Evolutionary conservation across 1,140 invertebrate genomes (phyloP).

Genomic region (Archegozetes longisetosus): DNA sequence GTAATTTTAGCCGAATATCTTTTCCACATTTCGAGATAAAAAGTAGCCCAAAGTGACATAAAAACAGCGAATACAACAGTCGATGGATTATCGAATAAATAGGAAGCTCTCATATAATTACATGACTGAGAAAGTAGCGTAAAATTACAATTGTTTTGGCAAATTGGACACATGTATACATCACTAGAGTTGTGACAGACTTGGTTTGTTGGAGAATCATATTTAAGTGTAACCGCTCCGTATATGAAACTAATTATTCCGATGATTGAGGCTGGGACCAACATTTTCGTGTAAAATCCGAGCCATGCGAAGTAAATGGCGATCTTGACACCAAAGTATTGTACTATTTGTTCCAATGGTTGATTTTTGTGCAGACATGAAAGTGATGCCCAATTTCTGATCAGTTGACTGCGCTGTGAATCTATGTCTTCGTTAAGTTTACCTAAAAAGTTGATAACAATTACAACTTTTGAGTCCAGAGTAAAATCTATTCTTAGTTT

Average conservation of each 20-base stretch:
- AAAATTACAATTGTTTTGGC: constrained; percentile 66
- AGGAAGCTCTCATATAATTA: constrained; percentile 61
- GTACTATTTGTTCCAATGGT: constrained; percentile 62
- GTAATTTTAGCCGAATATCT: constrained; percentile 75
- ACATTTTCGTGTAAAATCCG: constrained; percentile 43
- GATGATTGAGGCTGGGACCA: constrained; percentile 39
- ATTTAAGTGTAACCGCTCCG: constrained; percentile 46
- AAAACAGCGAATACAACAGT: constrained; percentile 87
- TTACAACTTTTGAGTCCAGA: too few relatives aligned
- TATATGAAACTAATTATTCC: constrained; percentile 40
- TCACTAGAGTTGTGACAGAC: constrained; percentile 48
- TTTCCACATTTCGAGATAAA: constrained; percentile 90
- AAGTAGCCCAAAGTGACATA: constrained; percentile 87
- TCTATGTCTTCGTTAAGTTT: constrained; percentile 12
- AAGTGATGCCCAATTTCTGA: constrained; percentile 83
- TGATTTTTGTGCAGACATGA: constrained; percentile 74
- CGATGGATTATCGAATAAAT: constrained; percentile 84
- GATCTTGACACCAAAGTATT: constrained; percentile 86
- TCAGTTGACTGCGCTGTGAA: constrained; percentile 33
- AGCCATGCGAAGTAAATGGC: constrained; percentile 46
- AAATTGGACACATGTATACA: constrained; percentile 64
- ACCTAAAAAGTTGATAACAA: not conserved
- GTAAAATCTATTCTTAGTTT: too few relatives aligned
- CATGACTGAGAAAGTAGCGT: constrained; percentile 77
- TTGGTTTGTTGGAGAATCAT: constrained; percentile 59